These are phyloP conservation scores for Anser cygnoides DNA, from an alignment of 2,113 vertebrate species.

Conservation along the genomic window DNA sequence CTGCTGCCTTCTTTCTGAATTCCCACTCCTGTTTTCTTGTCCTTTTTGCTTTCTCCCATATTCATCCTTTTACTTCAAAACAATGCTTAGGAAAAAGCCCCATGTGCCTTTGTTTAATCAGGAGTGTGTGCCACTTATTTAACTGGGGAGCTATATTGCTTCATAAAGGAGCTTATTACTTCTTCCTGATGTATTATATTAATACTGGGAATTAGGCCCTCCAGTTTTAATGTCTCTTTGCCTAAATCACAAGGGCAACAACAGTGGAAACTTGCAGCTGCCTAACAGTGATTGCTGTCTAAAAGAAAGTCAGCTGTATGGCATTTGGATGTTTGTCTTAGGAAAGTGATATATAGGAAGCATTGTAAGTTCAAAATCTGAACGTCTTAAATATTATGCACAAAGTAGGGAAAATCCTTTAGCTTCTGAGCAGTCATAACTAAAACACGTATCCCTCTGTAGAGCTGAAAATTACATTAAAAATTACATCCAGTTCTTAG, in stretches of 20 bases:
- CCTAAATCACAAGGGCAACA: slow-evolving; percentile 29
- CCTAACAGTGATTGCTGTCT: neutral
- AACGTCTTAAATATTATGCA: neutral
- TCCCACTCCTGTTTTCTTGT: neutral
- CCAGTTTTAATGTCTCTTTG: slow-evolving; percentile 32
- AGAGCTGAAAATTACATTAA: neutral
- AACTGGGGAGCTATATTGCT: slow-evolving; percentile 30
- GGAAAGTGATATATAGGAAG: neutral
- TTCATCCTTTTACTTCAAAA: neutral
- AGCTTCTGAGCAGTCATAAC: neutral
- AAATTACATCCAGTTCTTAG: neutral
- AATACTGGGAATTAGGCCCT: slow-evolving; percentile 39
- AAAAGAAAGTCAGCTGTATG: neutral
- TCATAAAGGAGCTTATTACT: slow-evolving; percentile 41
- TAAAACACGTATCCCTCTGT: neutral
- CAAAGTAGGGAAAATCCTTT: neutral
- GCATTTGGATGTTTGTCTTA: neutral
- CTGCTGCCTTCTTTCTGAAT: neutral
- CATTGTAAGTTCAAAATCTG: neutral
- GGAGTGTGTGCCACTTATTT: slow-evolving; percentile 16
- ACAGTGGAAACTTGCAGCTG: slow-evolving; percentile 7
- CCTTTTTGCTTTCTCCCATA: neutral
- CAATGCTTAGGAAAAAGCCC: neutral
- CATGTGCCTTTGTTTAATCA: slow-evolving; percentile 45
- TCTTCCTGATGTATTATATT: neutral